Evolutionary conservation across 2,888 invertebrate species (phyloP).

Genomic region (Ornithoptera alexandrae): DNA sequence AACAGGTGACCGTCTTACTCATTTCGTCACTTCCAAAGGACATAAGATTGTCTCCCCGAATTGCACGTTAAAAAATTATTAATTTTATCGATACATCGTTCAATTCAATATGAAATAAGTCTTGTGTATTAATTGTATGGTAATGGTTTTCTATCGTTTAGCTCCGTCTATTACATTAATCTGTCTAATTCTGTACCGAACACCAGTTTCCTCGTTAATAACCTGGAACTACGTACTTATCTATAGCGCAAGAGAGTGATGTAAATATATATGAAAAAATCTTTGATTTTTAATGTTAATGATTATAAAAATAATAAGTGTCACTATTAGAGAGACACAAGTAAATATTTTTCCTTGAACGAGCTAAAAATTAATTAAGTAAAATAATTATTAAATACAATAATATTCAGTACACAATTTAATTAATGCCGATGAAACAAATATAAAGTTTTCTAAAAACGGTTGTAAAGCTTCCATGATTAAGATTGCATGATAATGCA

Average conservation of each 20-base stretch:
- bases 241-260: neutral
- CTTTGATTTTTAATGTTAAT: too few species aligned
- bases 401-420: neutral
- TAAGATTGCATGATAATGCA: neutral
- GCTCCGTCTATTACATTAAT: constrained; percentile 3
- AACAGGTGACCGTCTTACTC: too few species aligned
- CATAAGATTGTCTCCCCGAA: too few species aligned
- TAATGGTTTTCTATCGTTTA: neutral
- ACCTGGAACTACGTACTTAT: neutral
- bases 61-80: neutral
- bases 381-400: constrained; percentile 1
- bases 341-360: neutral
- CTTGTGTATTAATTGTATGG: neutral
- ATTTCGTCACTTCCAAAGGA: too few species aligned
- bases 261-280: neutral
- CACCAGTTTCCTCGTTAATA: constrained; percentile 19
- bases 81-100: neutral
- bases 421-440: neutral
- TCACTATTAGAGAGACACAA: neutral
- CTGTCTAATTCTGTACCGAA: constrained; percentile 16
- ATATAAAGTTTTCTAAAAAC: neutral
- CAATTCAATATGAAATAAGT: neutral
- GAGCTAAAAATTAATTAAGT: neutral
- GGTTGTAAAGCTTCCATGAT: neutral
- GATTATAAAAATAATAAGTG: too few species aligned